These are phyloP conservation scores for Apotomis turbidana DNA, from an alignment of 2,888 invertebrate species.

Conservation along the genomic window DNA sequence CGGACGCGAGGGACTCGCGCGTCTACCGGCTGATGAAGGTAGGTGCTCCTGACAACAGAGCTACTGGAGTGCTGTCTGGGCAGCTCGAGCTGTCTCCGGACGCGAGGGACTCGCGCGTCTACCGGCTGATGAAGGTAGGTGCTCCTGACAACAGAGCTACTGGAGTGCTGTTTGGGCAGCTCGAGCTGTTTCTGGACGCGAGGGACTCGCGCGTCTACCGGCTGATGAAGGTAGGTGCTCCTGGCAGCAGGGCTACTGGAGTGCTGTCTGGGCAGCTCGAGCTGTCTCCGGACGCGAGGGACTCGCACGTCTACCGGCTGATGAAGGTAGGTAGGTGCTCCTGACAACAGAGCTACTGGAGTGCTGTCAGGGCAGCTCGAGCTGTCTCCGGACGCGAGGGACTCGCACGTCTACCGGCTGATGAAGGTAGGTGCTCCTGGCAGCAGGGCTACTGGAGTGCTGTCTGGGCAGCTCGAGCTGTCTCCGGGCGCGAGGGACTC, in stretches of 20 bases:
- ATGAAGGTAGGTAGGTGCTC: slow-evolving; percentile 65
- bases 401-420: slow-evolving; percentile 52
- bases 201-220: slow-evolving; percentile 50
- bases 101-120: slow-evolving; percentile 47
- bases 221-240: slow-evolving; percentile 63
- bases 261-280: slow-evolving; percentile 75
- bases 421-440: slow-evolving; percentile 61
- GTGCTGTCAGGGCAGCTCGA: slow-evolving; percentile 75
- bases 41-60: slow-evolving; percentile 51
- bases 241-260: slow-evolving; percentile 57
- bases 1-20: slow-evolving; percentile 39
- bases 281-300: slow-evolving; percentile 50
- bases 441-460: slow-evolving; percentile 64
- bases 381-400: slow-evolving; percentile 50
- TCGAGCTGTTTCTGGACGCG: slow-evolving; percentile 59
- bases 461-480: slow-evolving; percentile 74
- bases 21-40: slow-evolving; percentile 69
- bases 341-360: slow-evolving; percentile 57
- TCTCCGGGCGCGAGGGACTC: slow-evolving; percentile 42
- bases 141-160: slow-evolving; percentile 55
- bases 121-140: slow-evolving; percentile 65
- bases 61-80: slow-evolving; percentile 70
- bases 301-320: slow-evolving; percentile 52
- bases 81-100: slow-evolving; percentile 64
- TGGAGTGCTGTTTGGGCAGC: slow-evolving; percentile 71